Base-by-base conservation (phyloP, 2,888 invertebrate genomes). In the Drosophila incognita region DNA sequence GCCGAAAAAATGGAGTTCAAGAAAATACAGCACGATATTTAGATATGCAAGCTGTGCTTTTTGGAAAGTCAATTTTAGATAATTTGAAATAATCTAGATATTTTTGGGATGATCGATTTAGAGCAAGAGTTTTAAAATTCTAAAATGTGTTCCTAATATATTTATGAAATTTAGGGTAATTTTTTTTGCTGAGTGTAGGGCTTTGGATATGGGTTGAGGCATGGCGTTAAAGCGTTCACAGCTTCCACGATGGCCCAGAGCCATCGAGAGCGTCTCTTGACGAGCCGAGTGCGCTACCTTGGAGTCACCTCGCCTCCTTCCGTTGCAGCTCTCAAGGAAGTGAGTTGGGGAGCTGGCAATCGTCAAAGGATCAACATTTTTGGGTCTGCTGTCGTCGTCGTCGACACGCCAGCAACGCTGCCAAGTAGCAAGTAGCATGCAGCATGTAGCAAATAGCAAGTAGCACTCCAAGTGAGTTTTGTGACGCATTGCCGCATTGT, bases 401-500 rank as follows among this genome's bases (percentile, higher is more conserved):
- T 64, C 57, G 69, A 60, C 70, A 65, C 72, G 78, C 71, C 58
- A 62, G 74, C 72, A 71, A 62, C 58, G 69, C 81, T 86, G 87
- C 82, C 84, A 85, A 87, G 85, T 87, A 85, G 79, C 85, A 86
- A 24, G 46, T 46, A 21, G 21, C 42, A 46, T 13, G 36, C 8
- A 8, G 38, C 38, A 36, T 15, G 36, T 36, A 15, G 36, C 36
- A 36, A 38, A 10, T n/a, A n/a, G 46, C 46, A 46, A 46, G 46
- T 87, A 85, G 79, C 85, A 86, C 85, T 86, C 81, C 61, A 86
- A 83, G 83, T 87, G 85, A 86, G 85, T 86, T 87, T 86, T 86
- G 85, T 85, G 88, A 86, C 88, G 82, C 80, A 90, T 84, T 89
- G 89, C 89, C 90, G 91, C 89, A 90, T 84, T 89, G 87, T 89